Base-by-base conservation (phyloP, 2,888 invertebrate species). In the Anagyrus pseudococci region DNA sequence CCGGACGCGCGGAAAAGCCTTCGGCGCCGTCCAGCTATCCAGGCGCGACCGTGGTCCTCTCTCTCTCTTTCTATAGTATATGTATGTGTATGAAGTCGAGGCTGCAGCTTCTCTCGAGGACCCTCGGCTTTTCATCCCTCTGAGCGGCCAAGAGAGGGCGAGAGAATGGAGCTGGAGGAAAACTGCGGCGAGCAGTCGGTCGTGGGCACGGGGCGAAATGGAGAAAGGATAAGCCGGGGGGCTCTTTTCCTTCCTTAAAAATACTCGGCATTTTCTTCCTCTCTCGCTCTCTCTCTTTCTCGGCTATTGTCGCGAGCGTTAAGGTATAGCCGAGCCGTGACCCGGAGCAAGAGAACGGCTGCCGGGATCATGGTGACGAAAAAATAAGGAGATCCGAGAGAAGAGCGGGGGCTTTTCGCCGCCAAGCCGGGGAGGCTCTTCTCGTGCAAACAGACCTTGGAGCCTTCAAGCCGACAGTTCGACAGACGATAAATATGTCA, bases 221-320 rank as follows among this genome's bases (percentile, higher is more conserved):
- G 62, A 66, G 62, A 59, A 57, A 54, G 66, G 66, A 63, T 66
- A 66, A 66, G 66, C 66, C 62, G 47, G 25, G 49, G 4, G 41
- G 15, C 17, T 20, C 22, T 47, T 49, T 50, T 55, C 22, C 26
- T 46, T 29, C 47, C 57, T 57, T 53, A 37, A 64, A 60, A 64
- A 59, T 64, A 59, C 55, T 56, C 48, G 49, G n/a, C 25, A n/a
- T n/a, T n/a, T n/a, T n/a, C n/a, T n/a, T n/a, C n/a, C n/a, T n/a
- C n/a, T n/a, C n/a, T n/a, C n/a, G n/a, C n/a, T n/a, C n/a, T n/a
- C n/a, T n/a, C n/a, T n/a, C n/a, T n/a, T n/a, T 41, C 37, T 44
- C 22, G 41, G 44, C 56, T 41, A 65, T 62, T 62, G 58, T 62
- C 50, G 41, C 26, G 40, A n/a, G 17, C 13, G 33, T 15, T 8